Conservation (phyloP, 2,797 vertebrate species). For the Trematomus bernacchii region DNA sequence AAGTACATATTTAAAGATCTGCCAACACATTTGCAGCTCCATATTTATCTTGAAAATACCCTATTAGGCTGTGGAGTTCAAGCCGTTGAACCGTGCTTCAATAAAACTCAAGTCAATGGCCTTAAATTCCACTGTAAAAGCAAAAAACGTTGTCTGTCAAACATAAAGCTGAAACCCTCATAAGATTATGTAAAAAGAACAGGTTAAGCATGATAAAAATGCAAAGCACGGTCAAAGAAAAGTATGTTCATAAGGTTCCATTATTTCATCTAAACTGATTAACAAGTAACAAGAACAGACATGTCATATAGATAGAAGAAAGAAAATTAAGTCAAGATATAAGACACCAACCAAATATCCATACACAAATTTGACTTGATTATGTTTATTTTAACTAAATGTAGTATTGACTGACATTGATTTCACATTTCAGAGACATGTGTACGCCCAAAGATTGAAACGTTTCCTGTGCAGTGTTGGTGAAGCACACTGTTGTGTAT, state of each 20-base stretch:
- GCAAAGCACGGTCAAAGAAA: neutral
- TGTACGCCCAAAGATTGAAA: conserved; percentile 14
- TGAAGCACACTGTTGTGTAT: conserved; percentile 3
- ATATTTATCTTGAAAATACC: conserved; percentile 1
- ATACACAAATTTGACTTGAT: neutral
- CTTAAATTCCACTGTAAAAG: neutral
- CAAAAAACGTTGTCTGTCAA: neutral
- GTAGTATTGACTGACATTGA: conserved; percentile 3
- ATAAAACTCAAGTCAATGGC: neutral
- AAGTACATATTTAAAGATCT: neutral
- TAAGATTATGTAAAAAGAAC: neutral
- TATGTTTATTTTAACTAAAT: neutral
- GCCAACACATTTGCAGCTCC: neutral
- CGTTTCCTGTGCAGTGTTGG: neutral
- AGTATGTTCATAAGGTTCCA: neutral
- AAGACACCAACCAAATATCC: neutral
- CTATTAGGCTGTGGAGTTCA: neutral
- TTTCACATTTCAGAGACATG: conserved; percentile 16
- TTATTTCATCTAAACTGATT: neutral
- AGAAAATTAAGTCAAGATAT: too few relatives aligned
- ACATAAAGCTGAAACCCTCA: neutral
- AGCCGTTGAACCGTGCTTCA: neutral
- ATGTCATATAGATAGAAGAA: neutral
- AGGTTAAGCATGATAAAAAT: neutral
- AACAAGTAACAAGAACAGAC: neutral